Evolutionary conservation across 2,797 vertebrate species (phyloP).

Genomic region (Pseudochaenichthys georgianus): DNA sequence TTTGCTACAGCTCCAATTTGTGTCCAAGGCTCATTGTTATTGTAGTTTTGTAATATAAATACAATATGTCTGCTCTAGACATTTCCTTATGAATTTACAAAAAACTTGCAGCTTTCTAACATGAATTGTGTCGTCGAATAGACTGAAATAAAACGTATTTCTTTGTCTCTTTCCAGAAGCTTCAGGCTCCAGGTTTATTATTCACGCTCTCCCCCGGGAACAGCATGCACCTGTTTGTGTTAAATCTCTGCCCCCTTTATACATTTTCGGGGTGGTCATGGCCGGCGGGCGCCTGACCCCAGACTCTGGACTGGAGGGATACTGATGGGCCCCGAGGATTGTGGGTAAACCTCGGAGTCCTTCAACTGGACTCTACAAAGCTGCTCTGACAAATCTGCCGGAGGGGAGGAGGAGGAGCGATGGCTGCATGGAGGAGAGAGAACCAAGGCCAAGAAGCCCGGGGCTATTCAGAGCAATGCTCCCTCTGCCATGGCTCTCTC

Average conservation of each 20-base stretch:
- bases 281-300: slow-evolving; percentile 68
- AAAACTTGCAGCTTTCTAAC: background rate
- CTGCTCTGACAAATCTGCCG: slow-evolving; percentile 55
- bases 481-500: background rate
- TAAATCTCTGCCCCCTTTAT: slow-evolving; percentile 43
- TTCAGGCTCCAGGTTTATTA: slow-evolving; percentile 42
- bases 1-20: too few species aligned
- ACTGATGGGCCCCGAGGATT: slow-evolving; percentile 42
- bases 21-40: too few species aligned
- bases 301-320: slow-evolving; percentile 46
- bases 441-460: slow-evolving; percentile 53
- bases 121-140: background rate
- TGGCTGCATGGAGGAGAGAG: slow-evolving; percentile 39
- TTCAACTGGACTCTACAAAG: slow-evolving; percentile 58
- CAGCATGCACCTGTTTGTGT: slow-evolving; percentile 42
- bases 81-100: background rate
- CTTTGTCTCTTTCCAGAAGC: slow-evolving; percentile 37
- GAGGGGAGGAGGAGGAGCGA: slow-evolving; percentile 59
- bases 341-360: slow-evolving; percentile 62
- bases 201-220: slow-evolving; percentile 43
- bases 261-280: slow-evolving; percentile 45
- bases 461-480: slow-evolving; percentile 46
- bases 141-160: slow-evolving; percentile 15
- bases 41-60: too few species aligned
- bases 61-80: background rate